phyloP scores from a whole-genome alignment of 1,140 invertebrate species.

The Eufriesea mexicana region DNA sequence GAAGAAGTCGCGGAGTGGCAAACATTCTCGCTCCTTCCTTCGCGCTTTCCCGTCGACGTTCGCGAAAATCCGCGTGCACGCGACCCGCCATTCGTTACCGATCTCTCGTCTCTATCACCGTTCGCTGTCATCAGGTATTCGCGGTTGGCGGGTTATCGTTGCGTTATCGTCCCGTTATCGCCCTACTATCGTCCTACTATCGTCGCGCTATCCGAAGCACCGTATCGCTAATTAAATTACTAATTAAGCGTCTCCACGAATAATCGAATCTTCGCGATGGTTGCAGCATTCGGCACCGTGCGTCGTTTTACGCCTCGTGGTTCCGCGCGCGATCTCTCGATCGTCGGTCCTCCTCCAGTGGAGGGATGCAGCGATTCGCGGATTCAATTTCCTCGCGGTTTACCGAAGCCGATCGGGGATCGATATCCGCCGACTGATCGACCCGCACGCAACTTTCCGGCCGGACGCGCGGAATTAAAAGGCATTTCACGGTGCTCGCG shows the following conservation, averaged over 20 bases:
- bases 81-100: not conserved
- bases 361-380: too few species aligned
- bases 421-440: conserved; percentile 2
- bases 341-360: too few species aligned
- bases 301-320: too few species aligned
- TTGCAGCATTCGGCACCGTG: not conserved
- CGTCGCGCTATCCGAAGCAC: not conserved
- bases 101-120: not conserved
- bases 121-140: not conserved
- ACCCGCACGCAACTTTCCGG: not conserved
- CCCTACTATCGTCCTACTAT: too few species aligned
- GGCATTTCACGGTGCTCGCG: not conserved
- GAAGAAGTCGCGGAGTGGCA: conserved; percentile 53
- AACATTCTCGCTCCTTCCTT: not conserved
- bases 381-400: not conserved
- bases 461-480: not conserved
- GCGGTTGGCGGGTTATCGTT: not conserved
- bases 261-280: conserved; percentile 13
- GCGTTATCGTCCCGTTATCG: too few species aligned
- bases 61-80: not conserved
- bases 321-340: not conserved
- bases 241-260: conserved; percentile 2
- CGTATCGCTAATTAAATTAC: conserved; percentile 26
- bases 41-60: too few species aligned
- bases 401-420: not conserved